Percentiles rank a stretch among this genome's conserved stretches.
Conservation (phyloP, 2,888 invertebrate genomes). For the Mechanitis mazaeus region DNA sequence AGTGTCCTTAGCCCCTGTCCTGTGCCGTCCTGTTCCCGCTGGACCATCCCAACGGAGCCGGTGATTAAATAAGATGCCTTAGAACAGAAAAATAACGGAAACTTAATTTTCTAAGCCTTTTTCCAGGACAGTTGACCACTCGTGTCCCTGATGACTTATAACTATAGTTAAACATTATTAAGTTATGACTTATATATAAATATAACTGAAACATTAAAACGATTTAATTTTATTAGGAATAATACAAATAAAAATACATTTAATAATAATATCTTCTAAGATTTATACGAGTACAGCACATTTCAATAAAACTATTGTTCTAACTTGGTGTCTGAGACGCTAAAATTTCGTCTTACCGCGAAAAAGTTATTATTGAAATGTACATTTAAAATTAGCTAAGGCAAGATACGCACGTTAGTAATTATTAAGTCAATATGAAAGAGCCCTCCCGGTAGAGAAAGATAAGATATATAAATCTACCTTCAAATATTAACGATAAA, state of each 20-base stretch:
- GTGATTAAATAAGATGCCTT: slow-evolving; percentile 50
- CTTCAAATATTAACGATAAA: slow-evolving; percentile 10
- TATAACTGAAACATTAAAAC: too few species aligned
- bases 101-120: slow-evolving; percentile 11
- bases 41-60: slow-evolving; percentile 29
- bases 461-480: slow-evolving; percentile 9
- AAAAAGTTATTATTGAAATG: too few species aligned
- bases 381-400: too few species aligned
- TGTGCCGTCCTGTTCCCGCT: background rate
- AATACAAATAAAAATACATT: too few species aligned
- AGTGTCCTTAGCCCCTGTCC: background rate
- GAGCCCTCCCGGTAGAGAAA: slow-evolving; percentile 4
- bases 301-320: too few species aligned
- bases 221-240: too few species aligned
- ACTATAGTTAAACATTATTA: background rate
- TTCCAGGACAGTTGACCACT: slow-evolving; percentile 7
- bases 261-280: too few species aligned
- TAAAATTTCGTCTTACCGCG: too few species aligned
- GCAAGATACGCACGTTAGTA: too few species aligned
- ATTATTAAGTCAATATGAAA: background rate
- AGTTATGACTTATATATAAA: too few species aligned
- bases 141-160: background rate
- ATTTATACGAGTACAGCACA: too few species aligned
- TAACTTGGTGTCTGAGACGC: too few species aligned
- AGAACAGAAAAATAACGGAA: slow-evolving; percentile 47